These are phyloP conservation scores for Addax nasomaculatus DNA, from an alignment of 2,113 vertebrate species.

Conservation along the genomic window DNA sequence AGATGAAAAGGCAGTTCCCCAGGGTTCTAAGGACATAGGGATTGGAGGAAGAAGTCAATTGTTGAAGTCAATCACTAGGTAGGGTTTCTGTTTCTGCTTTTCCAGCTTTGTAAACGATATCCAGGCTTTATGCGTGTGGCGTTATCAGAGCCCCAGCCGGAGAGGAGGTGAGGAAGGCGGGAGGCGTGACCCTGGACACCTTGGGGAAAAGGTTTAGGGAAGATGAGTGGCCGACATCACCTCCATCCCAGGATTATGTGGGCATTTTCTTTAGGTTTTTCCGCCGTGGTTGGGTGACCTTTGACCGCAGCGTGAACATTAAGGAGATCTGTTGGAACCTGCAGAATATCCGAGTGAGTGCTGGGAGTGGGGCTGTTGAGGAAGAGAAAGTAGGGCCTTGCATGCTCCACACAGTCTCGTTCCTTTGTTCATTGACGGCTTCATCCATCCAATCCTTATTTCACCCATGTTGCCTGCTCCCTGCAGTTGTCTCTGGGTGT, in stretches of 20 bases:
- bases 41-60: not conserved
- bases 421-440: not conserved
- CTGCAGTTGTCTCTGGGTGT: not conserved
- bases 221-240: not conserved
- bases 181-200: not conserved
- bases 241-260: not conserved
- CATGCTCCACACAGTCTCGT: fast-evolving
- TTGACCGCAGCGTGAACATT: slow-evolving; percentile 92
- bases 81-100: not conserved
- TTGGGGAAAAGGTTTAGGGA: not conserved
- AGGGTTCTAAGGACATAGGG: not conserved
- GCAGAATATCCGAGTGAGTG: slow-evolving; percentile 92
- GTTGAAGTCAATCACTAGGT: not conserved
- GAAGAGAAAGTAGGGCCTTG: not conserved
- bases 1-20: not conserved
- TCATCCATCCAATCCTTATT: not conserved
- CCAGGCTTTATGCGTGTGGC: slow-evolving; percentile 93
- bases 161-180: slow-evolving; percentile 83
- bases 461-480: not conserved
- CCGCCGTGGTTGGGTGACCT: slow-evolving; percentile 92
- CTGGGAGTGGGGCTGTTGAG: not conserved
- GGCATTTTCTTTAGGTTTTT: slow-evolving; percentile 84
- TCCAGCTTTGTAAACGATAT: slow-evolving; percentile 89
- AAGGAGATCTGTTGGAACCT: slow-evolving; percentile 95
- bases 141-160: slow-evolving; percentile 90